Percentiles rank a stretch among this genome's conserved stretches.
Conservation (phyloP, 2,113 vertebrate species). For the Ptychochromis oligacanthus region DNA sequence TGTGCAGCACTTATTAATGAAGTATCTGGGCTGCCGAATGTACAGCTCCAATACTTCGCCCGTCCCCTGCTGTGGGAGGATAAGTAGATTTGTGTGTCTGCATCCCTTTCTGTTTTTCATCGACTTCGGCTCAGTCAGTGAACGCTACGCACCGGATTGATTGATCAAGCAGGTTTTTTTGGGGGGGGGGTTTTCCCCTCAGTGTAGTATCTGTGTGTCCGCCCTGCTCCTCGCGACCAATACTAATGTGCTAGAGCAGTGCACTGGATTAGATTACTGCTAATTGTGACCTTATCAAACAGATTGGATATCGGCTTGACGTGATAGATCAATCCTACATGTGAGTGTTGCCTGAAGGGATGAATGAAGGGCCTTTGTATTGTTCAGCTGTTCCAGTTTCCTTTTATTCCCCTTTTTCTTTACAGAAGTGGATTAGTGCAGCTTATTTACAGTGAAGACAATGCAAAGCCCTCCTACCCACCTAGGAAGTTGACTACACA, state of each 20-base stretch:
- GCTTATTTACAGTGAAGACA: not conserved
- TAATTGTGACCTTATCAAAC: constrained; percentile 26
- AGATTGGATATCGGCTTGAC: not conserved
- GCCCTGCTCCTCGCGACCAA: not conserved
- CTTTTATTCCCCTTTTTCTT: not conserved
- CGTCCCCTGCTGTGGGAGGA: constrained; percentile 17
- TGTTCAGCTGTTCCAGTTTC: not conserved
- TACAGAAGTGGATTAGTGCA: not conserved
- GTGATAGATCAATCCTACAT: not conserved
- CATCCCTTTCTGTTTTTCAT: constrained; percentile 2
- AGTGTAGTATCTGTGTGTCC: not conserved
- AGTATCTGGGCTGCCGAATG: constrained; percentile 31
- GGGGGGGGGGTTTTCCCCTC: too few relatives aligned
- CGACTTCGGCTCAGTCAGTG: not conserved
- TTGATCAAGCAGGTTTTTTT: not conserved
- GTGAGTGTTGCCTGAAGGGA: not conserved
- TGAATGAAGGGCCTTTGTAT: not conserved
- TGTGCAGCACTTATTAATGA: constrained; percentile 8
- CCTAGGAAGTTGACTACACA: not conserved
- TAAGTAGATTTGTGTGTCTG: constrained; percentile 11
- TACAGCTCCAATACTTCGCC: constrained; percentile 17
- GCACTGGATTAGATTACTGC: not conserved
- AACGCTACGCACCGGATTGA: not conserved
- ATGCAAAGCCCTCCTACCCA: too few relatives aligned
- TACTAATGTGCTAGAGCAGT: not conserved